phyloP scores from a whole-genome alignment of 1,140 invertebrate genomes.

The Octopus bimaculoides region DNA sequence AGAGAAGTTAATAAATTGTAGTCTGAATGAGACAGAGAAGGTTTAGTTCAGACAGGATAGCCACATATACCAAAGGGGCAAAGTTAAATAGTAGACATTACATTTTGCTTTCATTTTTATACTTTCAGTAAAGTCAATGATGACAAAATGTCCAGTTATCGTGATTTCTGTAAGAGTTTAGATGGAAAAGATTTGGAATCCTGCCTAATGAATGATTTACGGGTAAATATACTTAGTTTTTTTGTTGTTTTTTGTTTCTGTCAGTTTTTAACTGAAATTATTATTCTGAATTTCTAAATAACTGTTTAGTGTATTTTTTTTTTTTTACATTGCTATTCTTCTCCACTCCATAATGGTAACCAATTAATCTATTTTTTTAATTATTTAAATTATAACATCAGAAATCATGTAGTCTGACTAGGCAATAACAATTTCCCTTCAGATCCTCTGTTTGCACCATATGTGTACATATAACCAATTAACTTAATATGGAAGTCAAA shows the following conservation, averaged over 20 bases:
- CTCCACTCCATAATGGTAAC: too few species aligned
- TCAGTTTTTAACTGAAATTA: not conserved
- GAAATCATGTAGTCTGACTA: too few species aligned
- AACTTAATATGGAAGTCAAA: too few species aligned
- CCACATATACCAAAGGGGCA: too few species aligned
- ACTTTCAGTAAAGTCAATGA: constrained; percentile 64
- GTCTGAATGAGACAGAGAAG: too few species aligned
- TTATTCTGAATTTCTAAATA: not conserved
- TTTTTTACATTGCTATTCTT: not conserved
- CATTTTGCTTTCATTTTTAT: constrained; percentile 17
- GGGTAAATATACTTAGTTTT: constrained; percentile 57
- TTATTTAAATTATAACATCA: too few species aligned
- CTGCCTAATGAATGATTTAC: constrained; percentile 76
- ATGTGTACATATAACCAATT: too few species aligned
- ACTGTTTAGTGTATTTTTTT: not conserved
- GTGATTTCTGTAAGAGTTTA: constrained; percentile 76
- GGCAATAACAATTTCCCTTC: too few species aligned
- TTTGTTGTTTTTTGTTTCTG: not conserved
- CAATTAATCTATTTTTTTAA: too few species aligned
- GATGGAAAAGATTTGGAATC: constrained; percentile 70
- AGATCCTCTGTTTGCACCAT: too few species aligned
- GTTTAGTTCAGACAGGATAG: too few species aligned
- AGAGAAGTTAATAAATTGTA: too few species aligned
- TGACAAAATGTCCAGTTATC: constrained; percentile 77
- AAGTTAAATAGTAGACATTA: not conserved